Percentiles rank a stretch among this genome's conserved stretches.
Evolutionary conservation across 2,888 invertebrate species (phyloP).

Genomic region (Lochmaea crataegi): DNA sequence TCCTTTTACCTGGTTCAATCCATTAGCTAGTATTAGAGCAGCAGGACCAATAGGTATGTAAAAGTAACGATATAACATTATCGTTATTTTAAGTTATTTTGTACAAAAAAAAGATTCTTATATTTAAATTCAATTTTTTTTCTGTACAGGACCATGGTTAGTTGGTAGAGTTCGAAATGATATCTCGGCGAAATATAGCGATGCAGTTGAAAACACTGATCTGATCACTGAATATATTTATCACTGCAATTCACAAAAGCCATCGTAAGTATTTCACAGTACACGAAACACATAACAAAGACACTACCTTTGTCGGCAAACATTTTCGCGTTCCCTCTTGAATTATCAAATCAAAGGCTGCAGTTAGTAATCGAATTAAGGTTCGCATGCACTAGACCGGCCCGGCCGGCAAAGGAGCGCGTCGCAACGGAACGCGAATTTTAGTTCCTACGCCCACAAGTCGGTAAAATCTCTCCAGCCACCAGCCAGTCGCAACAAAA

Average conservation of each 20-base stretch:
- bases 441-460: too few relatives aligned
- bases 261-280: constrained; percentile 72
- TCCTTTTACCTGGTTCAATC: constrained; percentile 79
- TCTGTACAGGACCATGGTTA: constrained; percentile 80
- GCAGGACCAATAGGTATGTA: constrained; percentile 83
- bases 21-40: constrained; percentile 89
- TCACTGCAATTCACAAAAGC: constrained; percentile 94
- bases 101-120: not conserved
- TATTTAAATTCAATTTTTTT: too few relatives aligned
- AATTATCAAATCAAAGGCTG: too few relatives aligned
- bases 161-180: constrained; percentile 90
- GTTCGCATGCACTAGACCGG: too few relatives aligned
- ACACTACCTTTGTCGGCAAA: too few relatives aligned
- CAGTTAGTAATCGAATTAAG: too few relatives aligned
- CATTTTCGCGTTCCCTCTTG: too few relatives aligned
- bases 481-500: too few relatives aligned
- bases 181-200: constrained; percentile 83
- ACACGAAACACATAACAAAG: not conserved
- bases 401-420: too few relatives aligned
- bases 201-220: constrained; percentile 73
- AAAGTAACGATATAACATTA: not conserved
- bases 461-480: too few relatives aligned
- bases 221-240: constrained; percentile 93
- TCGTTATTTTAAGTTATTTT: not conserved
- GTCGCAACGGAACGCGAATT: too few relatives aligned